Conservation (phyloP, 2,113 vertebrate species). For the Bucco capensis region DNA sequence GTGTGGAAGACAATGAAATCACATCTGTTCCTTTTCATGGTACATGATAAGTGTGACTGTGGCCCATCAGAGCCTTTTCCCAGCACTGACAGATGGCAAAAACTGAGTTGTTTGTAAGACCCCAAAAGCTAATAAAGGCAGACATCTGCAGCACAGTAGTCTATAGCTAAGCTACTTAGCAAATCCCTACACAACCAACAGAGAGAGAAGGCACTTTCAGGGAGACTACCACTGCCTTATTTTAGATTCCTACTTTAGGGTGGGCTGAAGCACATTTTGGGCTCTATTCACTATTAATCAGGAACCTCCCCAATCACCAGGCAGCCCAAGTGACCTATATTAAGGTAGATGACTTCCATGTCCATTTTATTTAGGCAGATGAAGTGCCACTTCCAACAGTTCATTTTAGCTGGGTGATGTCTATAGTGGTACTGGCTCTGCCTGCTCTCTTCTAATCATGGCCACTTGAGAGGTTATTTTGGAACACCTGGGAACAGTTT, state of each 20-base stretch:
- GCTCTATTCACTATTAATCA: not conserved
- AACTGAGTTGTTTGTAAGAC: not conserved
- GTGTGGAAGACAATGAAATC: not conserved
- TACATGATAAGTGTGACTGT: not conserved
- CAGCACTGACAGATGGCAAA: not conserved
- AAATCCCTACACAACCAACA: not conserved
- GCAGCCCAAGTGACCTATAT: not conserved
- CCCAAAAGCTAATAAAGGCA: not conserved
- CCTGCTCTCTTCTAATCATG: not conserved
- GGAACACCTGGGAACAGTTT: not conserved
- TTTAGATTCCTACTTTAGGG: not conserved
- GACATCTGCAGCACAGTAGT: not conserved
- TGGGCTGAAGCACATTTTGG: not conserved
- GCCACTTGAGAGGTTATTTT: not conserved
- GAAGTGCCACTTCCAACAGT: not conserved
- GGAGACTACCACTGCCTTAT: not conserved
- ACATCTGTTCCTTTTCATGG: not conserved
- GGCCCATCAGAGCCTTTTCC: not conserved
- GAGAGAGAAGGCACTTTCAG: not conserved
- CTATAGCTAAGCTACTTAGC: not conserved
- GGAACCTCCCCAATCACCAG: not conserved
- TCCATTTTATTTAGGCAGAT: not conserved
- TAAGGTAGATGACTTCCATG: not conserved
- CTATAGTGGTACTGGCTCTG: accelerated
- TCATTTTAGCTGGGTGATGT: not conserved